phyloP scores from a whole-genome alignment of 2,113 vertebrate genomes.

The Lepus timidus region DNA sequence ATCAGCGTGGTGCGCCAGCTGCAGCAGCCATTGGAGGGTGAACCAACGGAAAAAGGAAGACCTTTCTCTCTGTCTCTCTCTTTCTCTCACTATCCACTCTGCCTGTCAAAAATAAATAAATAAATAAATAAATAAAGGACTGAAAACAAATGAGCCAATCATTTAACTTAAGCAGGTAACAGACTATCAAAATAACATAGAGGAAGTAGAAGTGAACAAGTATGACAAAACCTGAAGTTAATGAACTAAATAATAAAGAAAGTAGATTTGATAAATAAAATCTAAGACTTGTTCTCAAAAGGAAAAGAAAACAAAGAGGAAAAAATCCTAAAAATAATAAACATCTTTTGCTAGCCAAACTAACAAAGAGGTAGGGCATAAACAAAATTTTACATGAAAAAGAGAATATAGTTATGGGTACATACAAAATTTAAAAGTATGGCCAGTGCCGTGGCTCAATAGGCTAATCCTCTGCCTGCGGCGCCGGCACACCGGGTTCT shows the following conservation, averaged over 20 bases:
- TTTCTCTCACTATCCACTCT: too few relatives aligned
- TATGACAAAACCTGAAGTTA: background rate
- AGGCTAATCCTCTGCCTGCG: too few relatives aligned
- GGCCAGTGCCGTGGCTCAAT: too few relatives aligned
- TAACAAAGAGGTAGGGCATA: background rate
- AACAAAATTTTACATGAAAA: background rate
- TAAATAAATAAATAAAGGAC: background rate
- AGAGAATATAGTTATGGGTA: background rate
- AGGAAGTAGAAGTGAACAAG: background rate
- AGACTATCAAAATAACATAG: background rate
- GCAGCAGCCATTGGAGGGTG: too few relatives aligned
- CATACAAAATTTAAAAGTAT: background rate
- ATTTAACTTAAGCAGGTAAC: background rate
- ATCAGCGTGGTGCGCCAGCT: too few relatives aligned
- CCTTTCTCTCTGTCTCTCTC: too few relatives aligned
- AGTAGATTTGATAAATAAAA: constrained; percentile 18
- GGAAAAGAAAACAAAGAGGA: background rate
- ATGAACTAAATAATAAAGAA: background rate
- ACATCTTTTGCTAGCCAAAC: background rate
- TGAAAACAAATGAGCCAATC: background rate
- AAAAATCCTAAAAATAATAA: background rate
- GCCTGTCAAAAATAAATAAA: background rate
- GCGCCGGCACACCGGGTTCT: too few relatives aligned
- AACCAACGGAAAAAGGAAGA: too few relatives aligned
- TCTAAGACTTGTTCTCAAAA: constrained; percentile 7